Percentiles rank a stretch among this genome's conserved stretches.
These are phyloP conservation scores for Pseudochirops cupreus DNA, from an alignment of 2,797 vertebrate genomes.

Conservation along the genomic window DNA sequence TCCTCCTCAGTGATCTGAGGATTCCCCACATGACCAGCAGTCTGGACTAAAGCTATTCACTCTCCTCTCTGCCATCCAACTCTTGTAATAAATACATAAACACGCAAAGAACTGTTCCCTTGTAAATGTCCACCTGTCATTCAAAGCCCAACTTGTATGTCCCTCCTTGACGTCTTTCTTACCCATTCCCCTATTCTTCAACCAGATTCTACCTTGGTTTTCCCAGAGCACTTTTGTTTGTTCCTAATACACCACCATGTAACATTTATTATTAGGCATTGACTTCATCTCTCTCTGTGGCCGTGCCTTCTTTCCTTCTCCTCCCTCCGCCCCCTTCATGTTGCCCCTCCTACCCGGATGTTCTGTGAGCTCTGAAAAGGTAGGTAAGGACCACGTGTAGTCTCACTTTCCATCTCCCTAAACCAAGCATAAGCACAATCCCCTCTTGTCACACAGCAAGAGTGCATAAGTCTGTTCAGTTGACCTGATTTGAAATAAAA, in stretches of 20 bases:
- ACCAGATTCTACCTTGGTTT: neutral
- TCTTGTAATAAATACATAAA: neutral
- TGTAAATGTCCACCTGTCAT: neutral
- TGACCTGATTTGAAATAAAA: neutral
- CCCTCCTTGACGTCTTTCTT: neutral
- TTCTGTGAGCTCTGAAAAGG: no score
- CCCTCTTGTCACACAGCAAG: neutral
- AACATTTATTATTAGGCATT: neutral
- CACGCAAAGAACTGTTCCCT: neutral
- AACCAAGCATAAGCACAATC: neutral
- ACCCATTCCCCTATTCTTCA: neutral
- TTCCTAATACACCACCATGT: neutral
- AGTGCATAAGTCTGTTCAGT: neutral
- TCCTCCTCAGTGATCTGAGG: conserved; percentile 6
- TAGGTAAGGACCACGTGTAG: neutral
- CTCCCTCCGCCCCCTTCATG: neutral
- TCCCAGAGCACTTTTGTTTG: neutral
- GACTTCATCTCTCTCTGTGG: neutral
- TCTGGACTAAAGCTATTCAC: neutral
- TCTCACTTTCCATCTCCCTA: neutral
- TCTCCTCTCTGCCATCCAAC: neutral
- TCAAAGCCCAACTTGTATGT: neutral
- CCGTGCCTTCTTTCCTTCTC: neutral
- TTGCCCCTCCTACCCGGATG: neutral
- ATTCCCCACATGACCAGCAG: conserved; percentile 18